These are phyloP conservation scores for Parotocinclus haroldoi DNA, from an alignment of 2,797 vertebrate genomes.

Conservation along the genomic window DNA sequence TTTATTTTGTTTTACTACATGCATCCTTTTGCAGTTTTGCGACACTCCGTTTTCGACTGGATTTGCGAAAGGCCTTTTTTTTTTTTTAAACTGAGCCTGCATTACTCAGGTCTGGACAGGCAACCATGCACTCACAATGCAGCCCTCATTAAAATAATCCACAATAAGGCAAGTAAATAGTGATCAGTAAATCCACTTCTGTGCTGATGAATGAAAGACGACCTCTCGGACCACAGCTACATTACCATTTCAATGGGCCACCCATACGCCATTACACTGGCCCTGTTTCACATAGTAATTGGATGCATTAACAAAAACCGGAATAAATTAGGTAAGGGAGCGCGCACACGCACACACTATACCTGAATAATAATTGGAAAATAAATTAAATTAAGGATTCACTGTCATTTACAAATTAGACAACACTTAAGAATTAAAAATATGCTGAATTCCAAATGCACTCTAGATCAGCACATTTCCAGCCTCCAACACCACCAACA, in stretches of 20 bases:
- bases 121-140: conserved; percentile 16
- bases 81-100: neutral
- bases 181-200: conserved; percentile 76
- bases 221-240: conserved; percentile 60
- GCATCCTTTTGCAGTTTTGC: too few species aligned
- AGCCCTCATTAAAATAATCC: conserved; percentile 72
- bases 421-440: conserved; percentile 3
- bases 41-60: conserved; percentile 1
- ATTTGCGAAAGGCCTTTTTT: conserved; percentile 15
- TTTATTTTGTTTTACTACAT: too few species aligned
- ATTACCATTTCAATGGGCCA: conserved; percentile 73
- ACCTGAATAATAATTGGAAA: conserved; percentile 15
- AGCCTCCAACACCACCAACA: neutral
- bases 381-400: conserved; percentile 3
- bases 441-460: neutral
- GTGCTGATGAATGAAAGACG: conserved; percentile 65
- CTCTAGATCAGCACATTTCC: neutral
- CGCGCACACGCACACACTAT: neutral
- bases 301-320: conserved; percentile 65
- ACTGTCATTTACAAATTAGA: conserved; percentile 12
- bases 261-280: conserved; percentile 54
- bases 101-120: neutral
- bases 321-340: conserved; percentile 59
- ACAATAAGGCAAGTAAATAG: conserved; percentile 60
- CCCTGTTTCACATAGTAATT: conserved; percentile 70